Conservation (phyloP, 2,113 vertebrate species). For the Cheirogaleus medius region DNA sequence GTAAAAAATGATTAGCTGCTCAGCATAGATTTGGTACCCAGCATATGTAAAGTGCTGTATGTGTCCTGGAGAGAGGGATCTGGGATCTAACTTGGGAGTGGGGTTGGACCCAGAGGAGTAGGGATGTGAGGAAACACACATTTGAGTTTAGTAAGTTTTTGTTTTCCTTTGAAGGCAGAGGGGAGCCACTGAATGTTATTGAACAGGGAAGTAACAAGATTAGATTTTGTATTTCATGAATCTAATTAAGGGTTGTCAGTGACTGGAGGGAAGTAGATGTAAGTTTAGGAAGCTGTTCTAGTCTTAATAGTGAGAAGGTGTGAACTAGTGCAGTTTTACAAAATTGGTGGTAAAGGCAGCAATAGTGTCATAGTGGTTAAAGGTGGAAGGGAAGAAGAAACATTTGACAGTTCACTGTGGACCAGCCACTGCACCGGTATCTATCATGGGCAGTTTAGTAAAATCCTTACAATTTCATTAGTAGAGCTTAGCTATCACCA, state of each 20-base stretch:
- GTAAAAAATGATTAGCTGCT: background rate
- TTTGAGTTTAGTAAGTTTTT: background rate
- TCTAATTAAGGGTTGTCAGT: background rate
- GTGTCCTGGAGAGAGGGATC: background rate
- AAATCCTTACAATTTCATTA: background rate
- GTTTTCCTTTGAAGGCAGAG: constrained; percentile 20
- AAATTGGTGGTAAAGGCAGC: background rate
- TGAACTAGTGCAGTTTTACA: background rate
- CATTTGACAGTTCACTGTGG: background rate
- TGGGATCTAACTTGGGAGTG: background rate
- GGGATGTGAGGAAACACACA: background rate
- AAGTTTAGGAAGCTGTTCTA: background rate
- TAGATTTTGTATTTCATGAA: background rate
- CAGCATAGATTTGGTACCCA: background rate
- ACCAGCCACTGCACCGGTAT: background rate
- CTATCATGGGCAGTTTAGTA: background rate
- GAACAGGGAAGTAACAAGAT: background rate
- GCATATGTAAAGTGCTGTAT: background rate
- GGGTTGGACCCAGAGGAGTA: background rate
- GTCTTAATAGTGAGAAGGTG: background rate
- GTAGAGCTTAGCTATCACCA: background rate
- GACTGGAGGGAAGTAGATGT: background rate
- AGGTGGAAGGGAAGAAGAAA: background rate
- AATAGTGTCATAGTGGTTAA: background rate
- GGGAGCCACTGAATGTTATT: background rate